These are phyloP conservation scores for Theristicus caerulescens DNA, from an alignment of 2,113 vertebrate genomes.

Conservation along the genomic window DNA sequence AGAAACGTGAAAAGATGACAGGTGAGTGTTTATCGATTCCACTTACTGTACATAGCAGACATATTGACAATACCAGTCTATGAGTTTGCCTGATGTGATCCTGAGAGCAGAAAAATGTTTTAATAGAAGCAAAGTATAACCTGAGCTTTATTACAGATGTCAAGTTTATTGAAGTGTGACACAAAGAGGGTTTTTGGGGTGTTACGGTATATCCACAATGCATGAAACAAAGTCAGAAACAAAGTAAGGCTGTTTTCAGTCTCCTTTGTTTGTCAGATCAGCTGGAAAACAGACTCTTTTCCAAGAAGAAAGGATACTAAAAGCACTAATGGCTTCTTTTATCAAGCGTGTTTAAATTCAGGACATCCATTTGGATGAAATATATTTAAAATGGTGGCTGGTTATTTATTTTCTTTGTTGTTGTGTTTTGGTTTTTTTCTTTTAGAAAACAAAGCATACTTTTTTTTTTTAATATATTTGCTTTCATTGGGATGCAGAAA, in stretches of 20 bases:
- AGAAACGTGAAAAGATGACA: not conserved
- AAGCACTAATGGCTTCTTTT: not conserved
- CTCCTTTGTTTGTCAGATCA: not conserved
- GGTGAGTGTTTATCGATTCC: not conserved
- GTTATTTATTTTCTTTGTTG: not conserved
- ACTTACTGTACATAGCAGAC: not conserved
- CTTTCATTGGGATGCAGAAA: not conserved
- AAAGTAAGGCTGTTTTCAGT: not conserved
- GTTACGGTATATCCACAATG: rapidly evolving
- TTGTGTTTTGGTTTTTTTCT: not conserved
- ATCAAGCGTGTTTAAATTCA: not conserved
- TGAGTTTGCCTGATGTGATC: not conserved
- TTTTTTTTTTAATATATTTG: not conserved
- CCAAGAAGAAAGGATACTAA: not conserved
- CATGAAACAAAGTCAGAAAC: not conserved
- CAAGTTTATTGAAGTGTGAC: not conserved
- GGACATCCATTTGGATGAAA: not conserved
- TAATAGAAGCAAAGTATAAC: not conserved
- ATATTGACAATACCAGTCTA: not conserved
- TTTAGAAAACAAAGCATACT: not conserved
- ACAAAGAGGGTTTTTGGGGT: not conserved
- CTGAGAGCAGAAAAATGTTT: not conserved
- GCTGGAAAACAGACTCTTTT: not conserved
- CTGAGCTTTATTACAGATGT: not conserved
- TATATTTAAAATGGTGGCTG: not conserved